Evolutionary conservation across 2,797 vertebrate species (phyloP), one percentile per base, ranked within the genome.

Genomic region (Sebastes kiyomatsui): DNA sequence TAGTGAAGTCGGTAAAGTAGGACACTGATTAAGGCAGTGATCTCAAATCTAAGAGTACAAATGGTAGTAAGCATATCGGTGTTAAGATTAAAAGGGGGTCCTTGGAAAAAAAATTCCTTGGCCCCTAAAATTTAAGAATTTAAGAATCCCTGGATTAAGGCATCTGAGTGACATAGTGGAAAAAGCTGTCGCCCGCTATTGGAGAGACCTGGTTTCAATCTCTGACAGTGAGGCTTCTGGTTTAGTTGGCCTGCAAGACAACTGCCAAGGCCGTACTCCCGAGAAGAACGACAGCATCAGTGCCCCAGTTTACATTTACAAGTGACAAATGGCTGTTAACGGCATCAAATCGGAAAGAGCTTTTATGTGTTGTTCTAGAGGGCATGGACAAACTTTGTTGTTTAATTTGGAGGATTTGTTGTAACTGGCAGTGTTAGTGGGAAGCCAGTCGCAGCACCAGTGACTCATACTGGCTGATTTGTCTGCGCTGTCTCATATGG

Each of bases 141-240:
- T 46, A 7, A 18, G 42, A 46, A 49, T 7, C 46, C 46, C 46
- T 49, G 46, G 46, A 49, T 49, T 49, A 49, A 49, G 46, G 46
- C 27, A 18, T 69, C 66, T 22, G 55, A 75, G 66, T 79, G 80
- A 90, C 8, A 54, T 49, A 79, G 66, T 84, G 90, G 83, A 84
- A 90, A 82, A 87, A 73, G 18, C 12, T 33, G 49, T 74, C 55
- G 10, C 60, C 74, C 18, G 32, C n/a, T 35, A 23, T 12, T 35
- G 32, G n/a, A 35, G 6, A 72, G 55, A 27, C 25, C 46, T 72
- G 77, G 35, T 52, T 77, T 81, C 61, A 23, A 7, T 33, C 33
- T 59, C 52, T 59, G 32, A 56, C 69, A 64, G 35, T 10, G 18
- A 54, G 35, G 54, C 27, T 23, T 77, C 59, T 62, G 68, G 64